Percentiles rank a stretch among this genome's conserved stretches.
Conservation (phyloP, 2,797 vertebrate genomes). For the Pseudotriccus pelzelni region DNA sequence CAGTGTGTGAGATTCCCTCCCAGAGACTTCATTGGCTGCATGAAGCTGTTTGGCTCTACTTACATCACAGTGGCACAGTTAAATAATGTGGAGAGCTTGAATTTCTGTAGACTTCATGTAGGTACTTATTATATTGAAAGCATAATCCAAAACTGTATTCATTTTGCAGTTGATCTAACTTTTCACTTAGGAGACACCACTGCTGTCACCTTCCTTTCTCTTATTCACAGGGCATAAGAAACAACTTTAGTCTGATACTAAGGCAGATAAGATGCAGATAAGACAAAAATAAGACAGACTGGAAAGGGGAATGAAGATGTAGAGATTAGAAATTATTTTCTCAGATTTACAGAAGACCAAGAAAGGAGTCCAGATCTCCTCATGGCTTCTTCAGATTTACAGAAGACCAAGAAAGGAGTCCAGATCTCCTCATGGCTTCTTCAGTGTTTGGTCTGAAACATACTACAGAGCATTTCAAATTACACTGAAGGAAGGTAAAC, state of each 20-base stretch:
- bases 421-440: neutral
- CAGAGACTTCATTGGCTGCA: neutral
- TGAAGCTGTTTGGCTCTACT: neutral
- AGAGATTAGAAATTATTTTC: neutral
- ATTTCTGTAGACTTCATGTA: neutral
- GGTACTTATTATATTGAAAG: neutral
- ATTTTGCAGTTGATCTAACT: neutral
- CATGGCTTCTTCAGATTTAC: neutral
- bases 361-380: neutral
- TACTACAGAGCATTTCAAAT: neutral
- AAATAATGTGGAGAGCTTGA: neutral
- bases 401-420: neutral
- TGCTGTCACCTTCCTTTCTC: constrained; percentile 2
- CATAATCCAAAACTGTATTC: neutral
- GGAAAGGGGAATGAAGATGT: neutral
- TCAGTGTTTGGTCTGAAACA: neutral
- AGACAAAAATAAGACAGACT: neutral
- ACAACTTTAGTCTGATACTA: neutral
- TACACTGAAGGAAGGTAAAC: neutral
- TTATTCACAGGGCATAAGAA: neutral
- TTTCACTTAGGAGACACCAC: neutral
- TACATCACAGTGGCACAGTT: constrained; percentile 5
- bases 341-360: neutral
- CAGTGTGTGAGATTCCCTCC: neutral
- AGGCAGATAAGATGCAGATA: neutral